phyloP scores from a whole-genome alignment of 1,140 invertebrate genomes.

The Cydia strobilella region DNA sequence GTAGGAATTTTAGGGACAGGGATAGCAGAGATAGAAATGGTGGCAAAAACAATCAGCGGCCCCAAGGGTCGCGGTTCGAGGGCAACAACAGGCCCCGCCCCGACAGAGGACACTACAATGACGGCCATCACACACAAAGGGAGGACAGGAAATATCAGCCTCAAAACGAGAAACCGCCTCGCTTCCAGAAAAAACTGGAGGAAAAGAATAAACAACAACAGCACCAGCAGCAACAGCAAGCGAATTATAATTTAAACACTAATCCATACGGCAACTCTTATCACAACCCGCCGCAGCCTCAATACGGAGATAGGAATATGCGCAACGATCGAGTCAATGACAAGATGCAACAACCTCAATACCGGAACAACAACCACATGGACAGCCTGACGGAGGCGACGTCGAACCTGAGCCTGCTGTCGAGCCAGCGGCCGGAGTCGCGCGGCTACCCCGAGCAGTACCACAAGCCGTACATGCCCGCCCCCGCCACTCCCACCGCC shows the following conservation, averaged over 20 bases:
- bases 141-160: slow-evolving; percentile 73
- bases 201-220: slow-evolving; percentile 74
- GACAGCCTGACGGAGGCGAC: slow-evolving; percentile 71
- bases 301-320: slow-evolving; percentile 57
- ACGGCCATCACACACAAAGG: slow-evolving; percentile 47
- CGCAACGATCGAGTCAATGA: slow-evolving; percentile 47
- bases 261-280: slow-evolving; percentile 64
- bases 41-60: slow-evolving; percentile 59
- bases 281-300: slow-evolving; percentile 51
- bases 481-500: background rate
- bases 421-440: slow-evolving; percentile 45
- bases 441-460: slow-evolving; percentile 53
- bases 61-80: slow-evolving; percentile 63
- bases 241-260: slow-evolving; percentile 52
- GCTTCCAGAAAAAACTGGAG: slow-evolving; percentile 78
- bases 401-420: slow-evolving; percentile 65
- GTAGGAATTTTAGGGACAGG: slow-evolving; percentile 46
- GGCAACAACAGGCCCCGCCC: slow-evolving; percentile 58
- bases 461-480: slow-evolving; percentile 50
- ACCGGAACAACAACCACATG: slow-evolving; percentile 61
- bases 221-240: slow-evolving; percentile 50
- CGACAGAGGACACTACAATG: slow-evolving; percentile 53
- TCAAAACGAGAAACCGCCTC: slow-evolving; percentile 74
- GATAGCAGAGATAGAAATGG: slow-evolving; percentile 46
- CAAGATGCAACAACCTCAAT: slow-evolving; percentile 56